Conservation (phyloP, 2,797 vertebrate genomes). For the Lagorchestes hirsutus region DNA sequence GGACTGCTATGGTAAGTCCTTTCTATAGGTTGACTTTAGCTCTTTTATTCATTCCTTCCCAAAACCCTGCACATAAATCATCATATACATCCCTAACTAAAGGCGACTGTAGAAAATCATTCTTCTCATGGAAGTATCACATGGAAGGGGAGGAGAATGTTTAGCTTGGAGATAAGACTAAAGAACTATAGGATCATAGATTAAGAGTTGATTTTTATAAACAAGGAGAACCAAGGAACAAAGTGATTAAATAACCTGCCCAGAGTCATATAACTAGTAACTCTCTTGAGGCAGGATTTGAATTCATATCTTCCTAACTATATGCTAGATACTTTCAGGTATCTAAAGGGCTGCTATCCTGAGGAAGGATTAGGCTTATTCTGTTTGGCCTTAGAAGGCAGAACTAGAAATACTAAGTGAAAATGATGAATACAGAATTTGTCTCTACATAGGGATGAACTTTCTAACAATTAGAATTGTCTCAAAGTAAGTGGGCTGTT, state of each 20-base stretch:
- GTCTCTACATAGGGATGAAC: background rate
- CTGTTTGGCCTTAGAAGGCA: background rate
- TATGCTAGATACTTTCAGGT: background rate
- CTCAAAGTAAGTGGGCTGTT: background rate
- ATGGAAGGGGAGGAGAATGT: background rate
- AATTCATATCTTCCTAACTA: background rate
- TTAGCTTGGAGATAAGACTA: background rate
- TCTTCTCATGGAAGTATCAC: background rate
- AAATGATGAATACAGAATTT: background rate
- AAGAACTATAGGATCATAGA: background rate
- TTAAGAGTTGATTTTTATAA: background rate
- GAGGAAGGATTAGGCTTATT: background rate
- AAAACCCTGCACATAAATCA: background rate
- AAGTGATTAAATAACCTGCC: no score
- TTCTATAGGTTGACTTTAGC: no score
- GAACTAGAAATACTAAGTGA: background rate
- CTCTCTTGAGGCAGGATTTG: background rate
- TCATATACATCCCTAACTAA: background rate
- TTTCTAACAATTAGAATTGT: background rate
- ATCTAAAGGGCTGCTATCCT: background rate
- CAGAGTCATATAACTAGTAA: background rate
- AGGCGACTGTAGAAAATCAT: background rate
- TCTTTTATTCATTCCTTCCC: no score
- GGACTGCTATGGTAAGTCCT: no score
- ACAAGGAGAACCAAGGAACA: no score